These are phyloP conservation scores for Lophius americanus DNA, from an alignment of 2,797 vertebrate genomes.

Conservation along the genomic window DNA sequence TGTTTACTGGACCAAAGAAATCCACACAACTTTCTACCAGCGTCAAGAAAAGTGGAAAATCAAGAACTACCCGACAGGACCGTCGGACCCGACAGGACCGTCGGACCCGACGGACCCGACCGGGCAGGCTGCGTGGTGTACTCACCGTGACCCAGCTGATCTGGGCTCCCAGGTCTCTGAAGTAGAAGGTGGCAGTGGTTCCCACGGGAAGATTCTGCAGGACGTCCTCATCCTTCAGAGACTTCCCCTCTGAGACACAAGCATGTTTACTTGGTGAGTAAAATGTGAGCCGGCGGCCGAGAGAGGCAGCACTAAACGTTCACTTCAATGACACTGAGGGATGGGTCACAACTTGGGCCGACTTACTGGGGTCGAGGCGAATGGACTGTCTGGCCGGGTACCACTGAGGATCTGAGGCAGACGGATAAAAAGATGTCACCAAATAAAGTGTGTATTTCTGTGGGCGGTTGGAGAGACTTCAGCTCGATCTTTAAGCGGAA, in stretches of 20 bases:
- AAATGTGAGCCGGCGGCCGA: background rate
- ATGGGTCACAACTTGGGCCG: background rate
- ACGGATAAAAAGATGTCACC: conserved; percentile 7
- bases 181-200: conserved; percentile 95
- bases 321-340: background rate
- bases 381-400: conserved; percentile 94
- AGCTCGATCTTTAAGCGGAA: conserved; percentile 13
- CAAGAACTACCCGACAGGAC: background rate
- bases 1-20: no score
- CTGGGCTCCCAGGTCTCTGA: conserved; percentile 94
- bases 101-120: background rate
- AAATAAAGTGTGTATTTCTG: conserved; percentile 2
- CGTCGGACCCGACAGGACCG: background rate
- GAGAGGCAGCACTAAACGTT: background rate
- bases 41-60: no score
- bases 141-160: conserved; percentile 98
- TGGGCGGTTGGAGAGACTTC: background rate
- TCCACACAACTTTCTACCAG: no score
- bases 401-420: conserved; percentile 91
- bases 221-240: conserved; percentile 93
- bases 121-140: conserved; percentile 13
- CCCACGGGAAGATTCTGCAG: conserved; percentile 94
- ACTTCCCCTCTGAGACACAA: conserved; percentile 88
- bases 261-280: background rate
- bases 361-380: conserved; percentile 93